Base-by-base conservation (phyloP, 2,888 invertebrate genomes). In the Halictus quadricinctus region DNA sequence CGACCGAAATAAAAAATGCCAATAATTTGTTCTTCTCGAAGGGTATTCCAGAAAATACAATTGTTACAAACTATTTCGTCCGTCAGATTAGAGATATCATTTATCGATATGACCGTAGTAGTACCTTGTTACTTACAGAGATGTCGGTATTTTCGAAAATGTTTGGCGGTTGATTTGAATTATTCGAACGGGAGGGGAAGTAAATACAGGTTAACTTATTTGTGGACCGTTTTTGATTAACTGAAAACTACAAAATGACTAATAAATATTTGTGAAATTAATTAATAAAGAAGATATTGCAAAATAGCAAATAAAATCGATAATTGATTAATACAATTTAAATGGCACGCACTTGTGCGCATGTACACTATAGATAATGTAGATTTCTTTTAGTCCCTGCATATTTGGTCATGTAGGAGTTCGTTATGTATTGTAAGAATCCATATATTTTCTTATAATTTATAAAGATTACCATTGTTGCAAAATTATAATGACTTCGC, bases 31-130 rank as follows among this genome's bases (percentile, higher is more conserved):
- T 84, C 76, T 66, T 7, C 7, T 66, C 8, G 1, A n/a, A 6
- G 43, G 64, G 25, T 79, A 66, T 76, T n/a, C 48, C 48, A 4
- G 21, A 25, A 36, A 43, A 76, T n/a, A 64, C 15, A 80, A 48
- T 21, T 72, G 18, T 7, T 84, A 36, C 25, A 7, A 25, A 36
- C 36, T 74, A 41, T 25, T 41, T 50, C 25, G 29, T 43, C n/a
- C 58, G 36, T 50, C n/a, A 41, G 70, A 78, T 78, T 60, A 78
- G 48, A 78, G 60, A 29, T 78, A 84, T 78, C 85, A 70, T 70
- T 77, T 70, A 78, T 78, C 83, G 83, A 74, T 84, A 84, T 25
- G 18, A 74, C 21, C 43, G 18, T 7, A 60, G 7, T 21, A 84
- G 29, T 84, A 50, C 21, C 36, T 43, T 2, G 0, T 58, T n/a